These are phyloP conservation scores for Paracanthobrama guichenoti DNA, from an alignment of 2,113 vertebrate species.

Conservation along the genomic window DNA sequence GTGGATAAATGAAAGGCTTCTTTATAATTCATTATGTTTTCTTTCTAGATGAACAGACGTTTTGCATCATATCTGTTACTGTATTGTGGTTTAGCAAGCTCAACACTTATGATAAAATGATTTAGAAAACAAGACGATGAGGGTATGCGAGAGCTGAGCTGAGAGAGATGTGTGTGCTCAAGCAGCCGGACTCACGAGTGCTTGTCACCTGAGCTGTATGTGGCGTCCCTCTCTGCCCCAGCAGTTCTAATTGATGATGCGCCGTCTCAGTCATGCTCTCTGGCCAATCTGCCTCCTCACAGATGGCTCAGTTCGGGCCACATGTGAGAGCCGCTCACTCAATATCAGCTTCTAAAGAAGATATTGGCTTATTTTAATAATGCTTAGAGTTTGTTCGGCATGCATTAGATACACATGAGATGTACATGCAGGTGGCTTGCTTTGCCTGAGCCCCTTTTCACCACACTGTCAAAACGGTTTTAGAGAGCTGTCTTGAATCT, in stretches of 20 bases:
- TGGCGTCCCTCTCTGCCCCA: constrained; percentile 34
- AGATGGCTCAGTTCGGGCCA: constrained; percentile 50
- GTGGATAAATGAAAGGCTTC: background rate
- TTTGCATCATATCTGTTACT: background rate
- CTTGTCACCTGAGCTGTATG: constrained; percentile 41
- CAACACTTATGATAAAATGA: background rate
- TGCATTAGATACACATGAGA: constrained; percentile 29
- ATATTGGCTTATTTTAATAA: constrained; percentile 38
- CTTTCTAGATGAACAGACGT: background rate
- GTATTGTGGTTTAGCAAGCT: background rate
- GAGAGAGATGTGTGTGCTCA: constrained; percentile 53
- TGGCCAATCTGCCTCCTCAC: constrained; percentile 34
- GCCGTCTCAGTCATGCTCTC: constrained; percentile 39
- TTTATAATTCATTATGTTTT: background rate
- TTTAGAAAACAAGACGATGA: background rate
- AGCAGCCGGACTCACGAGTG: constrained; percentile 36
- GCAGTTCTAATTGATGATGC: constrained; percentile 54
- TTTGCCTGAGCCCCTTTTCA: background rate
- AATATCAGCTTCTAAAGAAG: constrained; percentile 45
- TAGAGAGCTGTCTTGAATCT: background rate
- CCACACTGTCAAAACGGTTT: background rate
- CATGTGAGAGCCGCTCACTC: constrained; percentile 38
- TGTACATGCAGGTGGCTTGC: constrained; percentile 31
- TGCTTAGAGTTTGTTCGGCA: constrained; percentile 15
- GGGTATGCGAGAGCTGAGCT: background rate